These are phyloP conservation scores for Anoplopoma fimbria DNA, from an alignment of 2,113 vertebrate genomes.

Conservation along the genomic window DNA sequence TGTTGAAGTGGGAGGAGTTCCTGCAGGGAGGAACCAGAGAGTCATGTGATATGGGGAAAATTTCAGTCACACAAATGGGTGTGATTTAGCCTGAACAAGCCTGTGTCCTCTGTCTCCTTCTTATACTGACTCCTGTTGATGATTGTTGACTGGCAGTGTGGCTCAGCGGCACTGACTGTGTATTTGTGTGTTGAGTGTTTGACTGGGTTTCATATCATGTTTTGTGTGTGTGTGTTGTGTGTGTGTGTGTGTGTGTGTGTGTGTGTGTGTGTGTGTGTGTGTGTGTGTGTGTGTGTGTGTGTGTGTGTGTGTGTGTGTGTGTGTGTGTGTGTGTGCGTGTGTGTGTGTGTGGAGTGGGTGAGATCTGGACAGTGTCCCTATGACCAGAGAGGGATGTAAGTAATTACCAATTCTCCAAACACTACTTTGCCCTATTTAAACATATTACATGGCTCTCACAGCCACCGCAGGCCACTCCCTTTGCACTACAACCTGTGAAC, in stretches of 20 bases:
- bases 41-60: background rate
- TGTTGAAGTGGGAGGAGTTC: conserved; percentile 10
- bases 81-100: background rate
- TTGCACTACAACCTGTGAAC: conserved; percentile 73
- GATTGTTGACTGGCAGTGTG: conserved; percentile 52
- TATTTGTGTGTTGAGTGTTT: conserved; percentile 26
- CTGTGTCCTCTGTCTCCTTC: conserved; percentile 11
- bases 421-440: conserved; percentile 85
- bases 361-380: conserved; percentile 86
- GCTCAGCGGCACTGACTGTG: conserved; percentile 44
- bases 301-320: conserved; percentile 19
- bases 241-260: conserved; percentile 7
- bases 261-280: background rate
- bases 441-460: conserved; percentile 82
- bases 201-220: conserved; percentile 29
- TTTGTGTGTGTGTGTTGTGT: conserved; percentile 14
- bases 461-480: conserved; percentile 65
- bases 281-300: conserved; percentile 33
- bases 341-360: conserved; percentile 25
- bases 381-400: conserved; percentile 86
- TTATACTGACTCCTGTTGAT: conserved; percentile 53
- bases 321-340: background rate
- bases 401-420: conserved; percentile 89
- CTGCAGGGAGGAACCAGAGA: background rate
- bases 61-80: background rate